These are phyloP conservation scores for Proteles cristata DNA, from an alignment of 2,113 vertebrate genomes.

Conservation along the genomic window DNA sequence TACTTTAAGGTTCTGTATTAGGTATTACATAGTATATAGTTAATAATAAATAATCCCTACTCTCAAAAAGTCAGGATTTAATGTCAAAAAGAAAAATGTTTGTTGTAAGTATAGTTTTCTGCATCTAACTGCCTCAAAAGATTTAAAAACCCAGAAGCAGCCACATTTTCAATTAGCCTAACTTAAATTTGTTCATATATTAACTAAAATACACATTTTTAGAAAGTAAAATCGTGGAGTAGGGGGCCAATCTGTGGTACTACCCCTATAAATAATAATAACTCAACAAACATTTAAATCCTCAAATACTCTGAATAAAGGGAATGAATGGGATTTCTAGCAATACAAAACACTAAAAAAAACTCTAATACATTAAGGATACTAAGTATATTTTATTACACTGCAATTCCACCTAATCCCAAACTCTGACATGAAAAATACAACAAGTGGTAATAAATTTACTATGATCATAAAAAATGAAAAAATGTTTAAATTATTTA, in stretches of 20 bases:
- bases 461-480: conserved; percentile 19
- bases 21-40: background rate
- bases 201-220: conserved; percentile 15
- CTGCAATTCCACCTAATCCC: background rate
- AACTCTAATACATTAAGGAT: background rate
- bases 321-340: conserved; percentile 20
- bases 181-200: background rate
- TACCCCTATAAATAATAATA: background rate
- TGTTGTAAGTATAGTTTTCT: background rate
- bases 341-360: conserved; percentile 18
- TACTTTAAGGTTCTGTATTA: background rate
- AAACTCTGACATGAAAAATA: conserved; percentile 23
- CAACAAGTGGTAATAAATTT: background rate
- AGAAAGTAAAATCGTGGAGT: conserved; percentile 41
- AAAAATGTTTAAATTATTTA: conserved; percentile 9
- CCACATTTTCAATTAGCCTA: conserved; percentile 32
- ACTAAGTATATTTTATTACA: background rate
- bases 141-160: conserved; percentile 29
- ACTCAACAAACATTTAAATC: conserved; percentile 47
- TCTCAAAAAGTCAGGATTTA: conserved; percentile 46
- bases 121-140: conserved; percentile 24
- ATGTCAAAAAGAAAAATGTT: background rate
- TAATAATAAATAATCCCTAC: conserved; percentile 1
- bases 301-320: conserved; percentile 48
- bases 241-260: background rate